Evolutionary conservation across 2,888 invertebrate species (phyloP).

Genomic region (Tetanocera ferruginea): DNA sequence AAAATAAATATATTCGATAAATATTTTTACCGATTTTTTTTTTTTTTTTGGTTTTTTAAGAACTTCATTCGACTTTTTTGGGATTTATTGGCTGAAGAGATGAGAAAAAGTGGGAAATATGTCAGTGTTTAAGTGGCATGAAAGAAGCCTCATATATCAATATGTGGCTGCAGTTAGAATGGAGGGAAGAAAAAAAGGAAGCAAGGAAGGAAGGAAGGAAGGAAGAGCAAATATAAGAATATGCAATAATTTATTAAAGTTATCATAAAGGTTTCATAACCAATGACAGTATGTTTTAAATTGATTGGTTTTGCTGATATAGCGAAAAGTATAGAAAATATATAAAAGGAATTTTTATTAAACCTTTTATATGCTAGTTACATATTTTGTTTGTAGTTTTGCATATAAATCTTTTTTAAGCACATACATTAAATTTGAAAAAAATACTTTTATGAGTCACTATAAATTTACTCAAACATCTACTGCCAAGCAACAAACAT

Average conservation of each 20-base stretch:
- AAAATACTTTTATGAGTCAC: too few species aligned
- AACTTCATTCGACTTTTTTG: neutral
- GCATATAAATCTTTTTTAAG: too few species aligned
- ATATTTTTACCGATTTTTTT: constrained; percentile 8
- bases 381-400: too few species aligned
- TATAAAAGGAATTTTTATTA: too few species aligned
- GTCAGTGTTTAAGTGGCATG: constrained; percentile 26
- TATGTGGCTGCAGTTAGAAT: neutral
- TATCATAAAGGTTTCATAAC: neutral
- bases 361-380: too few species aligned
- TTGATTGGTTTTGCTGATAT: constrained; percentile 6
- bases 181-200: neutral
- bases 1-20: constrained; percentile 25
- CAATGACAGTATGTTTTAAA: constrained; percentile 9
- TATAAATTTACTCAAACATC: too few species aligned
- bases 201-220: neutral
- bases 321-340: neutral
- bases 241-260: constrained; percentile 14
- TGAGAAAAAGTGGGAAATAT: constrained; percentile 11
- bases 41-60: neutral
- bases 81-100: neutral
- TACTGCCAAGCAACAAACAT: too few species aligned
- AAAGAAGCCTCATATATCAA: constrained; percentile 25
- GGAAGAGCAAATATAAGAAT: neutral
- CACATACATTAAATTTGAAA: too few species aligned